phyloP scores from a whole-genome alignment of 1,140 invertebrate genomes.

The Sinonovacula constricta region DNA sequence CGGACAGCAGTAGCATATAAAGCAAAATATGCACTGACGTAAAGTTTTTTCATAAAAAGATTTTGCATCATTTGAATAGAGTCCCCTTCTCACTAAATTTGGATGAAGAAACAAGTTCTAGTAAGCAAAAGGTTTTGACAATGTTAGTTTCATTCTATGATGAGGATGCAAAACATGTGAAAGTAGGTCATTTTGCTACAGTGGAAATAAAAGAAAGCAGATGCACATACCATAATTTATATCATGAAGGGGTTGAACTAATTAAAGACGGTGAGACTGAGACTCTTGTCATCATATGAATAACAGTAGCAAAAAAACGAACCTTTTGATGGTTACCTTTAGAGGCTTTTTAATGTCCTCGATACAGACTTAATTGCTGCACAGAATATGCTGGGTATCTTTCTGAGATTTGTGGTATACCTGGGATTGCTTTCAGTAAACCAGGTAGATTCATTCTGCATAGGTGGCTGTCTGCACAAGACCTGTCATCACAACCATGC shows the following conservation, averaged over 20 bases:
- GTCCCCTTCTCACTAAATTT: neutral
- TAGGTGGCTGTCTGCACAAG: constrained; percentile 62
- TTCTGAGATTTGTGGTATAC: constrained; percentile 51
- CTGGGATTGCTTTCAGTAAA: constrained; percentile 50
- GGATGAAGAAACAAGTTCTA: neutral
- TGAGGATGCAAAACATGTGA: neutral
- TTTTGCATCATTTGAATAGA: neutral
- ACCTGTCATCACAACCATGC: constrained; percentile 43
- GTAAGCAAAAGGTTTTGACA: neutral
- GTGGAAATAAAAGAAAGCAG: too few relatives aligned
- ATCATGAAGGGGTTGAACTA: too few relatives aligned
- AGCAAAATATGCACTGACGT: too few relatives aligned
- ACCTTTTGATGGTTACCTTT: constrained; percentile 49
- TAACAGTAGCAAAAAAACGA: constrained; percentile 52
- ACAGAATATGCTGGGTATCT: constrained; percentile 38
- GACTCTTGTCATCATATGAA: constrained; percentile 62
- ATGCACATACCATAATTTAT: too few relatives aligned
- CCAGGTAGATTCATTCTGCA: constrained; percentile 53
- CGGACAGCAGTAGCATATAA: too few relatives aligned
- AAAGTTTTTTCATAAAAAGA: too few relatives aligned
- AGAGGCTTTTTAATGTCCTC: constrained; percentile 52
- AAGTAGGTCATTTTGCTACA: neutral
- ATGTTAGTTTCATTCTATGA: neutral
- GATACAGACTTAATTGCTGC: constrained; percentile 58
- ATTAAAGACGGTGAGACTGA: too few relatives aligned